Evolutionary conservation across 2,113 vertebrate genomes (phyloP), one percentile per base, ranked within the genome.

Genomic region (Sapajus apella): DNA sequence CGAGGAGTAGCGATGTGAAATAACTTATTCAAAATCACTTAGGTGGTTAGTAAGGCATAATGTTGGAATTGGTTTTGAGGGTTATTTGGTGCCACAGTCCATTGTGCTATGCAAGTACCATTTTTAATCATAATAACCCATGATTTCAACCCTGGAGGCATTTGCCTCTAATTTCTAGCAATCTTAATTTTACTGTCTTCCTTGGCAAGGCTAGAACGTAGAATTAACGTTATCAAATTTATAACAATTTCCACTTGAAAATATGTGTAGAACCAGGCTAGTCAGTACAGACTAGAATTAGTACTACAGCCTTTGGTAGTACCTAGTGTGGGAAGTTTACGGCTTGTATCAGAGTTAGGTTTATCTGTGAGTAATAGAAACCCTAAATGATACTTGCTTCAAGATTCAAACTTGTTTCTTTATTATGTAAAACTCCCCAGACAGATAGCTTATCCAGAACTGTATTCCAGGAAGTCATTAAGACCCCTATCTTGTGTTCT

Each of bases 151-250:
- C 43, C 17, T 43, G 12, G 20, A 92, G 72, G 10, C 37, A 45
- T 77, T n/a, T 87, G 35, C 50, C 16, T 77, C 32, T 30, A 72
- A 40, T 94, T 92, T 35, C 13, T 35, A 94, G n/a, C 21, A 94
- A 55, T 94, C 70, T 91, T 68, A 83, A 47, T 79, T 92, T 90
- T 47, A 56, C 11, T 30, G 8, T 66, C 37, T 94, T 96, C 23
- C 37, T 87, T 83, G 8, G 10, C 70, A 96, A 66, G 56, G 17
- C n/a, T n/a, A 87, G 35, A 66, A n/a, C 58, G 40, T 70, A 25
- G 30, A 86, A 88, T 96, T 92, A 79, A 8, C 12, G 21, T 94
- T 37, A 47, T 87, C 72, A 52, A 1, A 56, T n/a, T 87, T 30
- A 18, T 20, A 92, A 9, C 9, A 14, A 43, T 83, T 83, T 90